Evolutionary conservation across 2,797 vertebrate genomes (phyloP), one percentile per base, ranked within the genome.

Genomic region (Merluccius polli): DNA sequence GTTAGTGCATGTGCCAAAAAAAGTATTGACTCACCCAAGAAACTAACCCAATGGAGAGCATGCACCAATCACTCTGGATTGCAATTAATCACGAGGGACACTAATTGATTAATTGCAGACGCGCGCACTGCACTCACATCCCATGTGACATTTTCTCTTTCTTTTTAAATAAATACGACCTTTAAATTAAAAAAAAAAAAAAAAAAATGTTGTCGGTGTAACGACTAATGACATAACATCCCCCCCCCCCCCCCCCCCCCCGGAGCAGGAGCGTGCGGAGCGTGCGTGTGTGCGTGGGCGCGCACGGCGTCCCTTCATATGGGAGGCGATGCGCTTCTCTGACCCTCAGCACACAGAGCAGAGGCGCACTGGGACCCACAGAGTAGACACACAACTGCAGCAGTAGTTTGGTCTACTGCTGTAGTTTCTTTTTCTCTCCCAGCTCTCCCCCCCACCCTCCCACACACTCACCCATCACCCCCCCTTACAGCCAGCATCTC

Each of bases 201-300:
- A n/a, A n/a, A n/a, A n/a, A n/a, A n/a, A 70, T 70, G 18, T 33
- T 11, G 35, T 74, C 31, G 85, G 84, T 84, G 82, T 90, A 89
- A 91, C 88, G 91, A 92, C 85, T 91, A 90, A 79, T 89, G 90
- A 90, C 86, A 89, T 24, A 75, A 74, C 48, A 3, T 8, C 8
- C 33, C 8, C 33, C 8, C 33, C 8, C 33, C 8, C 33, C 33
- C 33, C 33, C 33, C 33, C 33, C 16, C 44, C 72, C 81, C 85
- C 84, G 86, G 15, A 2, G 70, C 80, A 24, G 16, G 73, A 72
- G 70, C 35, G 3, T 27, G 32, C 29, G 16, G 73, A 72, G 70
- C 35, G 3, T 27, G 32, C 48, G 70, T 31, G 48, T 16, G 65
- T 2, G 70, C 77, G 32, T 79, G 71, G 15, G 73, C 87, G 82